Conservation (phyloP, 2,797 vertebrate genomes). For the Danio jaintianensis region DNA sequence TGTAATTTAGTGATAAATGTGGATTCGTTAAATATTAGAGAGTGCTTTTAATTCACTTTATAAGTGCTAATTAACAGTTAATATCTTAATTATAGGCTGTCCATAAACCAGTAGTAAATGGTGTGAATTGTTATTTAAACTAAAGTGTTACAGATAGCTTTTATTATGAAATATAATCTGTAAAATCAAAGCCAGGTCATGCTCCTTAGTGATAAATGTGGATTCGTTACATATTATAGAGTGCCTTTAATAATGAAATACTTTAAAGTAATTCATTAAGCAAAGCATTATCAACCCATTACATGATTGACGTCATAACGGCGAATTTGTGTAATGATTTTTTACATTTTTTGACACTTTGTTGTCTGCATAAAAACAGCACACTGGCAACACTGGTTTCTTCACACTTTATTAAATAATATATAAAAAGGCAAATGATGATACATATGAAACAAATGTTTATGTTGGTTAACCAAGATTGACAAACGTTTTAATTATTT, state of each 20-base stretch:
- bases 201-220: background rate
- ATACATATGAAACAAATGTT: constrained; percentile 20
- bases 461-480: background rate
- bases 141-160: too few species aligned
- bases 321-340: constrained; percentile 2
- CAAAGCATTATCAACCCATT: background rate
- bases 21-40: too few species aligned
- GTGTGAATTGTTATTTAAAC: too few species aligned
- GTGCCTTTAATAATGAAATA: background rate
- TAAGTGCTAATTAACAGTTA: too few species aligned
- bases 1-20: too few species aligned
- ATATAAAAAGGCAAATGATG: background rate
- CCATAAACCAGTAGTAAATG: too few species aligned
- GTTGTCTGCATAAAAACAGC: background rate
- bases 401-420: constrained; percentile 35
- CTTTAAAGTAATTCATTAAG: background rate
- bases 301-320: background rate
- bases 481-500: constrained; percentile 5
- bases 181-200: too few species aligned
- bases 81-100: too few species aligned
- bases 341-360: background rate
- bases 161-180: too few species aligned
- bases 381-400: background rate
- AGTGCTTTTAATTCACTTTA: too few species aligned
- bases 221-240: background rate